These are phyloP conservation scores for Drosophila hydei DNA, from an alignment of 1,140 invertebrate genomes.

Conservation along the genomic window DNA sequence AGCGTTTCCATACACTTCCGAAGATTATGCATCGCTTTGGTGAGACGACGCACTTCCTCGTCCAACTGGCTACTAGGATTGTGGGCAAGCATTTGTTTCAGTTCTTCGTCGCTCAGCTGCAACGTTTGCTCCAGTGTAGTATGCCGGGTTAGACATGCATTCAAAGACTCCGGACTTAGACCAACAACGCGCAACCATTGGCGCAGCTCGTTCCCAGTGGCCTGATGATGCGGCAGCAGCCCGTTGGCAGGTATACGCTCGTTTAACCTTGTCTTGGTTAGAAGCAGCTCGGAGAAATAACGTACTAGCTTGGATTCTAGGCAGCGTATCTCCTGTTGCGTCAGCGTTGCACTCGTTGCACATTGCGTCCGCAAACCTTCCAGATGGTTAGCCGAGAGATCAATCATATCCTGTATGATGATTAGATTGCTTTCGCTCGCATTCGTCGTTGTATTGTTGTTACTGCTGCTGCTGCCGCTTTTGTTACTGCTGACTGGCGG, in stretches of 20 bases:
- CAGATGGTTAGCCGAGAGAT: conserved; percentile 95
- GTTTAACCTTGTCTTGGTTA: conserved; percentile 91
- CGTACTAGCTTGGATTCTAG: conserved; percentile 97
- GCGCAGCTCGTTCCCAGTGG: conserved; percentile 88
- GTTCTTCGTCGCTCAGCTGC: conserved; percentile 92
- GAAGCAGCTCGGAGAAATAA: conserved; percentile 94
- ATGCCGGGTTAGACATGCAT: conserved; percentile 86
- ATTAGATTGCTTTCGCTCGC: conserved; percentile 79
- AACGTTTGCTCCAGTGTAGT: conserved; percentile 91
- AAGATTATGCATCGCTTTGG: conserved; percentile 92
- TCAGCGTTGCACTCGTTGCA: conserved; percentile 94
- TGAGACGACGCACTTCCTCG: conserved; percentile 92
- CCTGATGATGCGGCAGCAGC: conserved; percentile 84
- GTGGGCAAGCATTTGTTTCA: conserved; percentile 89
- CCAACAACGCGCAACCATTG: conserved; percentile 96
- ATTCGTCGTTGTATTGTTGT: conserved; percentile 35
- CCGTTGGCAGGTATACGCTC: conserved; percentile 85
- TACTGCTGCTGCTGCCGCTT: conserved; percentile 31
- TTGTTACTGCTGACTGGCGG: conserved; percentile 31
- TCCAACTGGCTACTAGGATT: conserved; percentile 88
- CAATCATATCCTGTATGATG: conserved; percentile 96
- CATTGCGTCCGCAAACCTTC: conserved; percentile 96
- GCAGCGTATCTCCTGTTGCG: conserved; percentile 97
- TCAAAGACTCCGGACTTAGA: conserved; percentile 83
- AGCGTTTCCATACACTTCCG: conserved; percentile 84